These are phyloP conservation scores for Abrostola triplasia DNA, from an alignment of 2,888 invertebrate species.

Conservation along the genomic window DNA sequence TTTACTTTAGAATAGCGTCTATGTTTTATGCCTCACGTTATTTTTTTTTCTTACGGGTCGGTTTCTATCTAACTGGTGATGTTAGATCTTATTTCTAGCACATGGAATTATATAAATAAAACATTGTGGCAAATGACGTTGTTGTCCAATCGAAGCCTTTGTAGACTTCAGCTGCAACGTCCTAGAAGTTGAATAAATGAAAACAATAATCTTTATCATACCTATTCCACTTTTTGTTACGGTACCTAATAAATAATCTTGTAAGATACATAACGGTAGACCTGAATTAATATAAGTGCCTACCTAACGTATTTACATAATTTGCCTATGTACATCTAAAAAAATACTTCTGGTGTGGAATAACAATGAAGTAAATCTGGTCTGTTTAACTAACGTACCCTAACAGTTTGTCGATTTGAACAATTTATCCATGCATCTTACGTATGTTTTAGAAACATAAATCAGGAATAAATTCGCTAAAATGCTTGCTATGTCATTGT, in stretches of 20 bases:
- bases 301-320: too few species aligned
- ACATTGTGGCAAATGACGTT: constrained; percentile 8
- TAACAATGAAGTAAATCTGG: constrained; percentile 19
- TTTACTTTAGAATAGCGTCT: too few species aligned
- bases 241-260: background rate
- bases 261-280: too few species aligned
- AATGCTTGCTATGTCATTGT: background rate
- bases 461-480: background rate
- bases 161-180: constrained; percentile 12
- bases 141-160: constrained; percentile 16
- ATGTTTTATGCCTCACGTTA: too few species aligned
- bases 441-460: constrained; percentile 4
- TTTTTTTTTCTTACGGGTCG: background rate
- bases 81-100: constrained; percentile 2
- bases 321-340: too few species aligned
- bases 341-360: too few species aligned
- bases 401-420: constrained; percentile 1
- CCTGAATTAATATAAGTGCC: too few species aligned
- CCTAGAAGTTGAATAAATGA: constrained; percentile 3
- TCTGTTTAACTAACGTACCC: constrained; percentile 43
- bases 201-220: background rate
- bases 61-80: background rate
- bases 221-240: background rate
- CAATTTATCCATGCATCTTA: constrained; percentile 4
- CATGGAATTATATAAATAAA: constrained; percentile 15